phyloP scores from a whole-genome alignment of 1,140 invertebrate genomes.

The Eueides isabella region DNA sequence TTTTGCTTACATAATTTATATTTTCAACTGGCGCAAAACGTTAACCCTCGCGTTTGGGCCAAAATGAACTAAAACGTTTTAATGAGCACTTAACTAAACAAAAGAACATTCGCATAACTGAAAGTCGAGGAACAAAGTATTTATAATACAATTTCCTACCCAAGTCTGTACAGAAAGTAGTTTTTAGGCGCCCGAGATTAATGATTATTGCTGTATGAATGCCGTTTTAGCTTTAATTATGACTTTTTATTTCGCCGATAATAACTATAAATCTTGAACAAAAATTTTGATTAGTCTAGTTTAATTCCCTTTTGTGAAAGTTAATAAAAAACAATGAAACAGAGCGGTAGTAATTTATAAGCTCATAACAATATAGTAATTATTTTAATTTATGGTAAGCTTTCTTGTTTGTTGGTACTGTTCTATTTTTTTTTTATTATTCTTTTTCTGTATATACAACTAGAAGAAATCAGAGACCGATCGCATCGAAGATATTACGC shows the following conservation, averaged over 20 bases:
- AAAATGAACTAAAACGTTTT: slow-evolving; percentile 35
- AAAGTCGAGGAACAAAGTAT: slow-evolving; percentile 29
- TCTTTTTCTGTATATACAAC: too few species aligned
- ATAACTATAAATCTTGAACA: slow-evolving; percentile 41
- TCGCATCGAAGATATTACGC: too few species aligned
- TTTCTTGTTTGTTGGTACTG: background rate
- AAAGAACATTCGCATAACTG: slow-evolving; percentile 36
- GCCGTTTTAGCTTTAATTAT: slow-evolving; percentile 49
- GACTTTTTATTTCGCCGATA: slow-evolving; percentile 47
- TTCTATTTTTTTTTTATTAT: background rate
- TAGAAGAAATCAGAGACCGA: too few species aligned
- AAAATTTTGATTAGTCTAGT: slow-evolving; percentile 42
- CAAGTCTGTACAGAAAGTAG: slow-evolving; percentile 43
- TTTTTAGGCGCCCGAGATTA: slow-evolving; percentile 48
- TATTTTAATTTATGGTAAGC: background rate
- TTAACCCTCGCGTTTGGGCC: slow-evolving; percentile 7
- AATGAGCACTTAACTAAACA: slow-evolving; percentile 39
- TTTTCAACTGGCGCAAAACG: background rate
- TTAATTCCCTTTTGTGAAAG: background rate
- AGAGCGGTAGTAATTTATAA: background rate
- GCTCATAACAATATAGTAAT: slow-evolving; percentile 1
- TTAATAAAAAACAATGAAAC: background rate
- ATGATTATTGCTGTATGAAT: slow-evolving; percentile 52
- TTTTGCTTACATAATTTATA: slow-evolving; percentile 2
- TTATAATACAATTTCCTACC: slow-evolving; percentile 47